These are phyloP conservation scores for Lagopus muta DNA, from an alignment of 2,113 vertebrate species.

Conservation along the genomic window DNA sequence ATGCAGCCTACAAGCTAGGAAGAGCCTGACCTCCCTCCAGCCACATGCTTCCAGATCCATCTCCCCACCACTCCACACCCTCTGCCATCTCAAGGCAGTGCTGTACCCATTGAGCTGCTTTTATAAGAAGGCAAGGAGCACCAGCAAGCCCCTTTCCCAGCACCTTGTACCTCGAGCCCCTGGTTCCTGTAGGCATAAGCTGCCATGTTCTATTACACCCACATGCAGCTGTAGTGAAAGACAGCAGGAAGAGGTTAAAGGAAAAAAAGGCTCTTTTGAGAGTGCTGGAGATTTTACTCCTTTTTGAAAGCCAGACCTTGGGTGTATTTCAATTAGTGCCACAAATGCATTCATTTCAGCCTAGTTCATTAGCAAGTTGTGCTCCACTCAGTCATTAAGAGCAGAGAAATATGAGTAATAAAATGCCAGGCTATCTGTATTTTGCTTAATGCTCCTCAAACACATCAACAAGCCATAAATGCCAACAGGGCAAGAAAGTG, in stretches of 20 bases:
- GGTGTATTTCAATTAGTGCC: not conserved
- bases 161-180: not conserved
- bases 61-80: not conserved
- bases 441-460: not conserved
- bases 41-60: not conserved
- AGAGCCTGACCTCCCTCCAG: not conserved
- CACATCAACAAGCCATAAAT: not conserved
- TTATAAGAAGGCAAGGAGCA: not conserved
- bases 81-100: not conserved
- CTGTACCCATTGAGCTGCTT: accelerated
- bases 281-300: not conserved
- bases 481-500: not conserved
- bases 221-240: not conserved
- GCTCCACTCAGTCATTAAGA: not conserved
- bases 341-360: not conserved
- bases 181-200: not conserved
- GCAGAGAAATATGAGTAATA: not conserved
- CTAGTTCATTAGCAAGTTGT: not conserved
- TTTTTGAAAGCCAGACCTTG: not conserved
- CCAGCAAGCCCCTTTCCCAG: not conserved
- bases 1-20: not conserved
- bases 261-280: not conserved
- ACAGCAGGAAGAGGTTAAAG: not conserved
- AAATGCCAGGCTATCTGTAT: not conserved
- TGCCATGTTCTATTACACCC: not conserved